A percentile compares a stretch with the other conserved stretches of the same genome.
Conservation (phyloP, 2,113 vertebrate species). For the Tragelaphus imberbis region DNA sequence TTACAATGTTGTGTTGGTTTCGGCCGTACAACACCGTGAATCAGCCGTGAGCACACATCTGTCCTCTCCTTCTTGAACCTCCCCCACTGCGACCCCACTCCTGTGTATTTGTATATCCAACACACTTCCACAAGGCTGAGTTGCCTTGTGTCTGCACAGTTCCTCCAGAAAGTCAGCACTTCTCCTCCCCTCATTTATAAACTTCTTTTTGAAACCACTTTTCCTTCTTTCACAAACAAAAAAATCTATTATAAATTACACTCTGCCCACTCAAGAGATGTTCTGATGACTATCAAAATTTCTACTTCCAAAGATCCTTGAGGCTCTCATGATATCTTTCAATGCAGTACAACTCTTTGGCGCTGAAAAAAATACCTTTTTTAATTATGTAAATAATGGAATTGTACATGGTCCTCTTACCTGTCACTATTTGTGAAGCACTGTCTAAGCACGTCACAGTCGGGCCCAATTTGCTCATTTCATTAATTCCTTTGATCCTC, state of each 20-base stretch:
- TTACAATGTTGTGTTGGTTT: accelerated
- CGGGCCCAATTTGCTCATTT: background rate
- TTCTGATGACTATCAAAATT: background rate
- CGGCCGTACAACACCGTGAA: accelerated
- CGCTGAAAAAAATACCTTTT: background rate
- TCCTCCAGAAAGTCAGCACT: background rate
- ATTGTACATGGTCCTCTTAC: background rate
- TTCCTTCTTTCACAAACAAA: background rate
- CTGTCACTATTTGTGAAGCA: background rate
- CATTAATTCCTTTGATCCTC: background rate
- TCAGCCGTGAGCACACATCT: background rate
- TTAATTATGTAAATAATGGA: background rate
- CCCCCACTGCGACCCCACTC: accelerated
- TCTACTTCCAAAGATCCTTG: background rate
- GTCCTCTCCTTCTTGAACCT: background rate
- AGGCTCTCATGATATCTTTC: background rate
- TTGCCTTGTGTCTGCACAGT: background rate
- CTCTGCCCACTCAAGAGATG: background rate
- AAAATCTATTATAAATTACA: background rate
- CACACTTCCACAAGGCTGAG: background rate
- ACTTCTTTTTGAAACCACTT: background rate
- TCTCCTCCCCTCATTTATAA: background rate
- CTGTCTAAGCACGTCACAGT: background rate
- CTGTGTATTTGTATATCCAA: background rate
- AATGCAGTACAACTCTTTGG: background rate